A percentile compares a stretch with the other conserved stretches of the same genome.
Evolutionary conservation across 1,140 invertebrate genomes (phyloP).

Genomic region (Drosophila hydei): DNA sequence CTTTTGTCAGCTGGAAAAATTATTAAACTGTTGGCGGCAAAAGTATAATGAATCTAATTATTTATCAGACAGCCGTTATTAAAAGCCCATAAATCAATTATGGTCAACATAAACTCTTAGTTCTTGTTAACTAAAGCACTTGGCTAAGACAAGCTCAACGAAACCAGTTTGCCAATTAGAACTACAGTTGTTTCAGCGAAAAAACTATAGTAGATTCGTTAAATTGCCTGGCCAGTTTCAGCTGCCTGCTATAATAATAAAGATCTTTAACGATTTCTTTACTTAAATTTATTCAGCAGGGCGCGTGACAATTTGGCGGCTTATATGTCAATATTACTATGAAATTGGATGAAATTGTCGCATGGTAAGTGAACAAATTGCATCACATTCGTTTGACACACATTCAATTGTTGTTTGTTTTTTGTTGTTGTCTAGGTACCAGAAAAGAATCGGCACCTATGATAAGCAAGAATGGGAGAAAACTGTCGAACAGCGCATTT

Average conservation of each 20-base stretch:
- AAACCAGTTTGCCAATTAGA: neutral
- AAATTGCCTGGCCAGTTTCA: neutral
- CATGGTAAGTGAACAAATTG: slow-evolving; percentile 64
- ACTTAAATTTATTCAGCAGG: slow-evolving; percentile 21
- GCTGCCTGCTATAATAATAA: neutral
- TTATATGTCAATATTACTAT: slow-evolving; percentile 80
- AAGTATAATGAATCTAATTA: no score
- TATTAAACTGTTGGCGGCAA: no score
- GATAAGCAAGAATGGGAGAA: slow-evolving; percentile 98
- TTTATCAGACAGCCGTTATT: neutral
- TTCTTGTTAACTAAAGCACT: slow-evolving; percentile 17
- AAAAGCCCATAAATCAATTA: slow-evolving; percentile 1
- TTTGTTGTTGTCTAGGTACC: slow-evolving; percentile 87
- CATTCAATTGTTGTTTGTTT: neutral
- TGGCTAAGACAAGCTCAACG: neutral
- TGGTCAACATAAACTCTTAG: neutral
- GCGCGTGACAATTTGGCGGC: slow-evolving; percentile 55
- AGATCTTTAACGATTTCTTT: slow-evolving; percentile 15
- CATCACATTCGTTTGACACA: slow-evolving; percentile 1
- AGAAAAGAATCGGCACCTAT: slow-evolving; percentile 97
- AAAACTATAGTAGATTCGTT: neutral
- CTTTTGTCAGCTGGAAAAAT: no score
- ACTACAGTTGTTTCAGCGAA: neutral
- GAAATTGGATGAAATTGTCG: slow-evolving; percentile 84
- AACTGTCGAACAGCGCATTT: slow-evolving; percentile 94